These are phyloP conservation scores for Rachycentron canadum DNA, from an alignment of 2,797 vertebrate species.

Conservation along the genomic window DNA sequence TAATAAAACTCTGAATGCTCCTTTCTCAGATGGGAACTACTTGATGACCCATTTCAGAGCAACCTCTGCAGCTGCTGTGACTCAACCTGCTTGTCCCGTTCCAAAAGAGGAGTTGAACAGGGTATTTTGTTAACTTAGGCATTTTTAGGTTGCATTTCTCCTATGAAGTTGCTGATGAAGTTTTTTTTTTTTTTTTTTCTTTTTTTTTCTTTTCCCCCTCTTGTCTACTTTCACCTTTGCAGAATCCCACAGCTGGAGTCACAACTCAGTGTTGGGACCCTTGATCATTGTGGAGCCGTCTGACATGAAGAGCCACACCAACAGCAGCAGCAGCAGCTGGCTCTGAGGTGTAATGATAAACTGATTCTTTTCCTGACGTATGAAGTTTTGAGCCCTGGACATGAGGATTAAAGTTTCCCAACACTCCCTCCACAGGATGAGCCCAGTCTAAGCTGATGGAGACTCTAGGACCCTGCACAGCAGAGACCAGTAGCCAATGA, in stretches of 20 bases:
- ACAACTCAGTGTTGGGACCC: constrained; percentile 80
- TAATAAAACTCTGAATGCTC: neutral
- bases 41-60: constrained; percentile 77
- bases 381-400: neutral
- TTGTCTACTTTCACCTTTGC: no score
- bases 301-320: neutral
- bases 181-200: neutral
- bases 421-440: constrained; percentile 20
- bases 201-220: neutral
- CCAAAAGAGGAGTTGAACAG: constrained; percentile 35
- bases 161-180: neutral
- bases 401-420: neutral
- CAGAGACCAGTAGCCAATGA: neutral
- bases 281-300: constrained; percentile 65
- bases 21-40: constrained; percentile 80
- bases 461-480: neutral
- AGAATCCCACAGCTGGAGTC: constrained; percentile 49
- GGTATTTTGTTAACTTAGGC: constrained; percentile 44
- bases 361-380: no score
- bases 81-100: constrained; percentile 60
- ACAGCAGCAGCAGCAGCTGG: no score
- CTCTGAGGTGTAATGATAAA: neutral
- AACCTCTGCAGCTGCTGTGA: constrained; percentile 85
- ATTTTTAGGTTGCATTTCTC: neutral
- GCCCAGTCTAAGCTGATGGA: neutral